Evolutionary conservation across 2,113 vertebrate genomes (phyloP).

Genomic region (Melanerpes aurifrons): DNA sequence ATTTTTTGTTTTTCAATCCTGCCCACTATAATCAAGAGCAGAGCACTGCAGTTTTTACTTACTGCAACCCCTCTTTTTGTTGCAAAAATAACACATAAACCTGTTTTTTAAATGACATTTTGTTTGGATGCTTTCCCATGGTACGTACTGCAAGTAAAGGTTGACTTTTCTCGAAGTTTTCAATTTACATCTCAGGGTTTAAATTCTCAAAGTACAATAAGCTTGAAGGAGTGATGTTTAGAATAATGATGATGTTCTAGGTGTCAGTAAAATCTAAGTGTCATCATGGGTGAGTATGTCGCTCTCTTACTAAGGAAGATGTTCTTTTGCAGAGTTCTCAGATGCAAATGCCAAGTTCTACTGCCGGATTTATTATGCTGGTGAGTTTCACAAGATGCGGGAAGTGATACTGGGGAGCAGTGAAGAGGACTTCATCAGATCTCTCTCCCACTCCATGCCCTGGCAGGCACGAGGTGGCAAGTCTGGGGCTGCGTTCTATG

Average conservation of each 20-base stretch:
- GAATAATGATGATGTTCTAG: neutral
- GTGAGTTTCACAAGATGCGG: slow-evolving; percentile 96
- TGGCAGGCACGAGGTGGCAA: slow-evolving; percentile 98
- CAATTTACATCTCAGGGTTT: neutral
- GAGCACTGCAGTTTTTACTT: neutral
- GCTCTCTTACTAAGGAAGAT: neutral
- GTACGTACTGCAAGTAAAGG: neutral
- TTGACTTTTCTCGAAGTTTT: neutral
- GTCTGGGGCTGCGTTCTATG: slow-evolving; percentile 96
- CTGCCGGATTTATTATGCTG: slow-evolving; percentile 95
- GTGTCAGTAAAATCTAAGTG: neutral
- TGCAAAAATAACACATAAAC: neutral
- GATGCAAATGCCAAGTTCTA: slow-evolving; percentile 97
- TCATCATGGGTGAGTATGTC: neutral
- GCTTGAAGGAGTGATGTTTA: neutral
- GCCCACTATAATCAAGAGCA: neutral
- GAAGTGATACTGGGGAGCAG: slow-evolving; percentile 93
- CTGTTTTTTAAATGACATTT: neutral
- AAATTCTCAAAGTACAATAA: neutral
- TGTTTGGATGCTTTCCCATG: neutral
- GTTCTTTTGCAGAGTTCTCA: slow-evolving; percentile 86
- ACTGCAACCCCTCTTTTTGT: neutral
- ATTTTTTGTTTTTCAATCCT: too few relatives aligned
- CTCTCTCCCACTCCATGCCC: slow-evolving; percentile 94
- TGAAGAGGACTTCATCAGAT: slow-evolving; percentile 94